A percentile compares a stretch with the other conserved stretches of the same genome.
Evolutionary conservation across 2,888 invertebrate species (phyloP).

Genomic region (Sphecodes monilicornis): DNA sequence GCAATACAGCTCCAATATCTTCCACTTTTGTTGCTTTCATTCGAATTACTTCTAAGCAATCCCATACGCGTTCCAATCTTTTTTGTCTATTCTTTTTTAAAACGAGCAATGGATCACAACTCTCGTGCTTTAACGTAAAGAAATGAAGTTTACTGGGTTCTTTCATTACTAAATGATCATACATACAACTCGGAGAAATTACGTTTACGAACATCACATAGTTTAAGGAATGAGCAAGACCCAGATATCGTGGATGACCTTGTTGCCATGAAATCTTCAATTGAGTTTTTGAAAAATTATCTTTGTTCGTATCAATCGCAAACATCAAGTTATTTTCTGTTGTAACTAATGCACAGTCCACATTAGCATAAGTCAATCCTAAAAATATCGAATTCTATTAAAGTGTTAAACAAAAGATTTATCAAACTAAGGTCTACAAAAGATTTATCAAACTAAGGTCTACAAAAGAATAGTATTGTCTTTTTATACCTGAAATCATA

Average conservation of each 20-base stretch:
- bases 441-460: not conserved
- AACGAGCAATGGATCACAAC: slow-evolving; percentile 70
- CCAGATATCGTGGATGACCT: slow-evolving; percentile 75
- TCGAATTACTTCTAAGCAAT: slow-evolving; percentile 80
- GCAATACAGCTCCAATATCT: slow-evolving; percentile 59
- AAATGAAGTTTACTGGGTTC: slow-evolving; percentile 79
- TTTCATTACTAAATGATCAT: slow-evolving; percentile 80
- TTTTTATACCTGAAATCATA: slow-evolving; percentile 78
- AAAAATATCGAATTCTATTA: slow-evolving; percentile 36
- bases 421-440: not conserved
- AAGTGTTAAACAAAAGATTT: no score
- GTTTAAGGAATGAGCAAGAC: slow-evolving; percentile 76
- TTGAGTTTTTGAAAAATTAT: slow-evolving; percentile 56
- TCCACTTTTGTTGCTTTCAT: slow-evolving; percentile 72
- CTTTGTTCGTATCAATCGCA: slow-evolving; percentile 43
- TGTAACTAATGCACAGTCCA: slow-evolving; percentile 68
- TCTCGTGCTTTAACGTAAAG: slow-evolving; percentile 69
- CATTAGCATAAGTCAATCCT: slow-evolving; percentile 73
- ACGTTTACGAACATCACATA: slow-evolving; percentile 72
- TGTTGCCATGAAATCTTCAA: slow-evolving; percentile 67
- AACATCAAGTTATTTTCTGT: slow-evolving; percentile 75
- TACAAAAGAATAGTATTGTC: not conserved
- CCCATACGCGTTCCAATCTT: slow-evolving; percentile 78
- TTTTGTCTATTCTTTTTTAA: slow-evolving; percentile 47
- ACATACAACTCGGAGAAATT: slow-evolving; percentile 78